Conservation (phyloP, 2,888 invertebrate species). For the Sclerodermus sp. region DNA sequence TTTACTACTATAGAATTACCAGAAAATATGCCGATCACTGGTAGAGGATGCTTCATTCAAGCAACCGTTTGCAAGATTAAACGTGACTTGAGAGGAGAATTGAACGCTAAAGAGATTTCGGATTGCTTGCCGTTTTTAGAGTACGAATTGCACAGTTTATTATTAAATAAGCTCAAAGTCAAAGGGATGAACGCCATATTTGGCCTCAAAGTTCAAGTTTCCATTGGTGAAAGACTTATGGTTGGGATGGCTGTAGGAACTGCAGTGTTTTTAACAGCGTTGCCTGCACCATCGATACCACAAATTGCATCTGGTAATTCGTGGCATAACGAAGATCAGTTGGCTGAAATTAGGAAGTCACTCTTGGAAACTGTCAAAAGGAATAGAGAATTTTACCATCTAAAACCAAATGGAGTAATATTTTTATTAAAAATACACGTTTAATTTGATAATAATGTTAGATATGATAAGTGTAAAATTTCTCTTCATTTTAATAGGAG, state of each 20-base stretch:
- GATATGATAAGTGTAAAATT: not conserved
- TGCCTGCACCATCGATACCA: constrained; percentile 77
- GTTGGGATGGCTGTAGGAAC: constrained; percentile 89
- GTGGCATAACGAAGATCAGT: constrained; percentile 67
- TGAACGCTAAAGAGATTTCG: constrained; percentile 90
- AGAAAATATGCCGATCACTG: constrained; percentile 71
- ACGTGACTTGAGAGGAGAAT: constrained; percentile 78
- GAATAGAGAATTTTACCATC: constrained; percentile 72
- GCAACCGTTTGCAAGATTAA: constrained; percentile 77
- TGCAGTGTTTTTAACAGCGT: constrained; percentile 75
- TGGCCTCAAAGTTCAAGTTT: constrained; percentile 70
- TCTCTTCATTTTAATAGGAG: constrained; percentile 33
- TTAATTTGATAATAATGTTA: not conserved
- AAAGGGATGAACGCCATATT: constrained; percentile 95
- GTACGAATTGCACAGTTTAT: constrained; percentile 89
- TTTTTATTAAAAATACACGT: too few relatives aligned
- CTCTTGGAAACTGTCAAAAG: constrained; percentile 71
- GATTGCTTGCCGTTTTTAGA: constrained; percentile 94
- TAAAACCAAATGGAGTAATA: constrained; percentile 52
- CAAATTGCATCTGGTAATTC: constrained; percentile 70
- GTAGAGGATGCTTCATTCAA: constrained; percentile 71
- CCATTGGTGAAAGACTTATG: constrained; percentile 85
- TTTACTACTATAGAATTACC: constrained; percentile 89
- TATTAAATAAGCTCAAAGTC: constrained; percentile 87
- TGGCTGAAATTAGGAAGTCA: constrained; percentile 70